Base-by-base conservation (phyloP, 2,888 invertebrate genomes). In the Meteorus colon region DNA sequence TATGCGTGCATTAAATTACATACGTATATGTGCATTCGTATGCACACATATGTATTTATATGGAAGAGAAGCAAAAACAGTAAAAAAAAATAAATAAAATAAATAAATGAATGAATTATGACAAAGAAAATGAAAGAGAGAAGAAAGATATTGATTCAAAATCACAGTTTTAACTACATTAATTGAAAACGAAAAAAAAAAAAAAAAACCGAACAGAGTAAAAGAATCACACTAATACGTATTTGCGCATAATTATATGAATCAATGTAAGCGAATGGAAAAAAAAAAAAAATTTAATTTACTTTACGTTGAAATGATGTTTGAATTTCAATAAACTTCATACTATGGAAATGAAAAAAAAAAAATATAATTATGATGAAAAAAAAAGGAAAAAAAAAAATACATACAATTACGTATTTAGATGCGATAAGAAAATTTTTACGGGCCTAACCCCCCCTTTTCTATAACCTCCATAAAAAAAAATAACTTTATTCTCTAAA, bases 281-380 rank as follows among this genome's bases (percentile, higher is more conserved):
- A 55, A 34, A 41, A 59, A 59, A 60, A 66, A 59, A 65, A 86
- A 87, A 86, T 85, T 34, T 82, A 84, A 86, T 87, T 86, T 83
- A 83, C 84, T 87, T 87, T 79, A 79, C 85, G 86, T 86, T 84
- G 85, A 86, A 83, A 86, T 81, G 80, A 84, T 85, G 86, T 87
- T 87, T 87, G 86, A 82, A 87, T 87, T 88, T 88, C 86, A 88
- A 88, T 88, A 88, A 88, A 88, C 86, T 88, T 87, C 87, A 86
- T 88, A 88, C 86, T 90, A 91, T 90, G 90, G 91, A 90, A 89
- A 75, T 84, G 80, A 78, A 77, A 78, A 72, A 73, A 31, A 74
- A 59, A 73, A 27, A 70, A 34, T 63, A 76, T 68, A 70, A 74
- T 69, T 59, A 60, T 75, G 41, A 70, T 72, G n/a, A n/a, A 34